These are phyloP conservation scores for Molothrus aeneus DNA, from an alignment of 2,797 vertebrate species.

Conservation along the genomic window DNA sequence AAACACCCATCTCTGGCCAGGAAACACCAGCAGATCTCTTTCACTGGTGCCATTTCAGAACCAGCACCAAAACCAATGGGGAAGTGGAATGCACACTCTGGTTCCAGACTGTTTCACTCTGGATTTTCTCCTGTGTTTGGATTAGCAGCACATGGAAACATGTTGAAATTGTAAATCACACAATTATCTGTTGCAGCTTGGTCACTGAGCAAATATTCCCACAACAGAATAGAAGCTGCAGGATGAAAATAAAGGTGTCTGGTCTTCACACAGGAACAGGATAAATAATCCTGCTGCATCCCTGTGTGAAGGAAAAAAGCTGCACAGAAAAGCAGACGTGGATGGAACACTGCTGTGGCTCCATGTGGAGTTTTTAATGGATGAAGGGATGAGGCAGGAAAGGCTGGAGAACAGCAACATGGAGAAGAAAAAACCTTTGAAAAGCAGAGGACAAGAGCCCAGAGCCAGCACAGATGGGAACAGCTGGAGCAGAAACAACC, in stretches of 20 bases:
- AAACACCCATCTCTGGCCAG: accelerated
- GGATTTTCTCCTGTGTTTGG: background rate
- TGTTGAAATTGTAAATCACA: background rate
- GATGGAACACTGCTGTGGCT: background rate
- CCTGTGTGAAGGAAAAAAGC: background rate
- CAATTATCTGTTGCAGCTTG: background rate
- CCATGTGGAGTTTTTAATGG: background rate
- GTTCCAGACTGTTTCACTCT: background rate
- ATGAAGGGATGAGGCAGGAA: background rate
- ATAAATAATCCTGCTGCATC: background rate
- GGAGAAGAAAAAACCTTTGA: background rate
- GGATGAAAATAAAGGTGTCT: background rate
- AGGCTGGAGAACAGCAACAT: background rate
- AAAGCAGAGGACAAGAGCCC: background rate
- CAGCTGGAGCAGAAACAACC: background rate
- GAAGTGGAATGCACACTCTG: background rate
- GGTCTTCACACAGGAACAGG: background rate
- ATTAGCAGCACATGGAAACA: background rate
- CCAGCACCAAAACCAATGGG: accelerated
- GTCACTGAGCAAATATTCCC: background rate
- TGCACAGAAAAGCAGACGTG: background rate
- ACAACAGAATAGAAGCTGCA: background rate
- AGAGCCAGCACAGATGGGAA: background rate
- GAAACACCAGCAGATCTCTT: too few relatives aligned
- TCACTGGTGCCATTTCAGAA: accelerated